Evolutionary conservation across 2,797 vertebrate genomes (phyloP).

Genomic region (Emydoidea blandingii): DNA sequence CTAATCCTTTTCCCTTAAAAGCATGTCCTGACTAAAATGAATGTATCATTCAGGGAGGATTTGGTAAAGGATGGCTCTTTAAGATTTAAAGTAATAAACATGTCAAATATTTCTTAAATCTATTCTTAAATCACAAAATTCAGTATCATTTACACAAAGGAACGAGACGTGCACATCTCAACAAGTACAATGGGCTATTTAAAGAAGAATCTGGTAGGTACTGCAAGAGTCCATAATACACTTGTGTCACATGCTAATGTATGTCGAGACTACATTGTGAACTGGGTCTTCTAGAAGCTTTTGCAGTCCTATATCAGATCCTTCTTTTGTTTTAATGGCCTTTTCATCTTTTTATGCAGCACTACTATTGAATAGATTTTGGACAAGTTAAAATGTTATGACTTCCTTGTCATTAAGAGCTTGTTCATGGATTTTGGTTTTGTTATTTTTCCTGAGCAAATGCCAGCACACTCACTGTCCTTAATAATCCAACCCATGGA

Average conservation of each 20-base stretch:
- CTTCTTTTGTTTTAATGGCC: background rate
- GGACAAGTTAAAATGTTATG: background rate
- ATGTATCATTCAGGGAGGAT: slow-evolving; percentile 62
- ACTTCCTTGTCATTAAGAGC: background rate
- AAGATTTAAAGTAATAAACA: slow-evolving; percentile 60
- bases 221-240: background rate
- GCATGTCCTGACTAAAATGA: slow-evolving; percentile 58
- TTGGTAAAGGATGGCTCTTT: slow-evolving; percentile 56
- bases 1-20: slow-evolving; percentile 63
- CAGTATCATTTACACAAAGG: slow-evolving; percentile 13
- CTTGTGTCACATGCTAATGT: background rate
- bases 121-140: slow-evolving; percentile 45
- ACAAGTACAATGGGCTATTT: background rate
- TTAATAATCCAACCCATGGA: background rate
- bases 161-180: background rate
- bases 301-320: background rate
- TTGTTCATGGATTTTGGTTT: background rate
- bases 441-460: background rate
- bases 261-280: background rate
- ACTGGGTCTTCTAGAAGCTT: background rate
- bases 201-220: background rate
- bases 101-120: slow-evolving; percentile 31
- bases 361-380: background rate
- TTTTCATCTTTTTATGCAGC: background rate
- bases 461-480: background rate